These are phyloP conservation scores for Hipparchia semele DNA, from an alignment of 2,888 invertebrate species.

Conservation along the genomic window DNA sequence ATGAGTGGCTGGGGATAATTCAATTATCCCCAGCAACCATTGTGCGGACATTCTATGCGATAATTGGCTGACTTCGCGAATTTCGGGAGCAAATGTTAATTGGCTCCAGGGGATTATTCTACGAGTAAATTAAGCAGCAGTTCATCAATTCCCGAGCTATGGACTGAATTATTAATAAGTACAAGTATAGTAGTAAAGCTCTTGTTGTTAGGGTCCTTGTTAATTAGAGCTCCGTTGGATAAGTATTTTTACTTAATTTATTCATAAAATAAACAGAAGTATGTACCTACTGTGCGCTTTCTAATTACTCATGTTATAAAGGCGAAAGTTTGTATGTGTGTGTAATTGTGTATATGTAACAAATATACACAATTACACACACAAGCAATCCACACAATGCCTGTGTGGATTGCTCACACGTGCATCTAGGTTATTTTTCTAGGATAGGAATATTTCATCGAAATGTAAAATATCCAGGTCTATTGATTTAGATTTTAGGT, in stretches of 20 bases:
- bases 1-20: slow-evolving; percentile 3
- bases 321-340: too few species aligned
- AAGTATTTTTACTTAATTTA: not conserved
- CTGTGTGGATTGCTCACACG: too few species aligned
- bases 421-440: too few species aligned
- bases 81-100: slow-evolving; percentile 14
- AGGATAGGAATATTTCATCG: too few species aligned
- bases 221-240: not conserved
- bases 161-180: not conserved
- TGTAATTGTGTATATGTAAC: too few species aligned
- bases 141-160: slow-evolving; percentile 5
- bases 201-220: slow-evolving; percentile 7
- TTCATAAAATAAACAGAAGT: too few species aligned
- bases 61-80: slow-evolving; percentile 15
- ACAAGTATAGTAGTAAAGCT: not conserved
- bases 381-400: too few species aligned
- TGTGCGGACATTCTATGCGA: not conserved
- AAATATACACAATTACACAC: too few species aligned
- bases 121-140: slow-evolving; percentile 15
- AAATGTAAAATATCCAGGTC: too few species aligned
- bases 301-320: too few species aligned
- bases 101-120: slow-evolving; percentile 16
- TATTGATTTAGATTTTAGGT: too few species aligned
- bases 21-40: not conserved
- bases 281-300: too few species aligned